Evolutionary conservation across 1,140 invertebrate genomes (phyloP), one percentile per base, ranked within the genome.

Genomic region (Spodoptera litura): DNA sequence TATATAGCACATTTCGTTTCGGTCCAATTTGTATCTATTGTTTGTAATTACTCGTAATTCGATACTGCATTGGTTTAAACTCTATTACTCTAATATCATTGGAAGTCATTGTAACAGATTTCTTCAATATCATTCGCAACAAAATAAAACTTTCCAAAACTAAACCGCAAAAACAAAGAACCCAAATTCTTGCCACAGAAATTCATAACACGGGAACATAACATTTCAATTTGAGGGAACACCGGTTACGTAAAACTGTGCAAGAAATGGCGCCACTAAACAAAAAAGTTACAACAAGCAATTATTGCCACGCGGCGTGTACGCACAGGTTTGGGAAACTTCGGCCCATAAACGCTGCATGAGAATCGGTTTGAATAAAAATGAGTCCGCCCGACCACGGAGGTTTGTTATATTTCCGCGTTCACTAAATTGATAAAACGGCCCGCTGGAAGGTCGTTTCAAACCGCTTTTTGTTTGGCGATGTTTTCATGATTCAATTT

Each of bases 311-410:
- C 49, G 73, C 66, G 82, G 52, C 72, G 81, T 62, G 52, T 13
- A 73, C 71, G 58, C 58, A 64, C 35, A 10, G 68, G 62, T 64
- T 74, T 59, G 73, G 61, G 51, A 83, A 86, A 86, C 68, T 86
- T 83, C 51, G 20, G 11, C 5, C 66, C 77, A 83, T 85, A 86
- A 86, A 82, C 83, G 78, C 83, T 82, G 81, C 81, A 83, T 84
- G 74, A 85, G 70, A 84, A 85, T 83, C 78, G 77, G 59, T 81
- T 82, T 81, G 82, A 82, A 83, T 85, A 82, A 82, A 62, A 85
- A 85, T 82, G 77, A 82, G 61, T 35, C 44, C 59, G 64, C 76
- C 56, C 56, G 12, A 49, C 35, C 58, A 44, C 38, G 20, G 38
- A 58, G 25, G 20, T 51, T 51, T 61, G 71, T 61, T 27, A 49